Base-by-base conservation (phyloP, 2,888 invertebrate genomes). In the Leptopterna dolabrata region DNA sequence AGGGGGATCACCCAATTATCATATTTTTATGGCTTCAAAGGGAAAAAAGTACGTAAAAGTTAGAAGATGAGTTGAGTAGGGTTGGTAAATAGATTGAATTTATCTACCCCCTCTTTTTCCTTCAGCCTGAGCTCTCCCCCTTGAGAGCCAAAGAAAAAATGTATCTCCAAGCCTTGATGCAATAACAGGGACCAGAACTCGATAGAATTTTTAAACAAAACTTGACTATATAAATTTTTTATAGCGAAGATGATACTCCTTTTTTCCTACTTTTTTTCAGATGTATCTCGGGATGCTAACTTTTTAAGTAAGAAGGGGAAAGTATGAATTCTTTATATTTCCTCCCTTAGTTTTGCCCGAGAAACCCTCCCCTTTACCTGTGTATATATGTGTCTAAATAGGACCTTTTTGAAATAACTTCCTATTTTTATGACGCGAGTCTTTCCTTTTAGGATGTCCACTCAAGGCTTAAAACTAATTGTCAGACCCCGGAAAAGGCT, bases 21-120 rank as follows among this genome's bases (percentile, higher is more conserved):
- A 90, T 90, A 90, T 90, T 90, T 90, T 90, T 90, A 89, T 90
- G 89, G 90, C 90, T 63, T 90, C 90, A 90, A 90, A 90, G 90
- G 90, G 90, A 55, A 45, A 89, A 90, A 90, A 89, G 89, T 89
- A 89, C 88, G 89, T 89, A 90, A 90, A 90, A 90, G 89, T 89
- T 90, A 88, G 89, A 89, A 89, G 87, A 87, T 73, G 24, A 63
- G 24, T n/a, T 24, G 82, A 82, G 73, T n/a, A n/a, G n/a, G n/a
- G n/a, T n/a, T n/a, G 87, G 87, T 88, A 88, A 88, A 89, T 89
- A 89, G 87, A 89, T 89, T 89, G 88, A 89, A 89, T 89, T 88
- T 89, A 89, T 89, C 88, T 89, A 71, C 78, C 87, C 43, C 81
- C 76, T 76, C 73, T 30, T 19, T 83, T n/a, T n/a, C n/a, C n/a